phyloP scores from a whole-genome alignment of 2,797 vertebrate species.

The Thunnus albacares region DNA sequence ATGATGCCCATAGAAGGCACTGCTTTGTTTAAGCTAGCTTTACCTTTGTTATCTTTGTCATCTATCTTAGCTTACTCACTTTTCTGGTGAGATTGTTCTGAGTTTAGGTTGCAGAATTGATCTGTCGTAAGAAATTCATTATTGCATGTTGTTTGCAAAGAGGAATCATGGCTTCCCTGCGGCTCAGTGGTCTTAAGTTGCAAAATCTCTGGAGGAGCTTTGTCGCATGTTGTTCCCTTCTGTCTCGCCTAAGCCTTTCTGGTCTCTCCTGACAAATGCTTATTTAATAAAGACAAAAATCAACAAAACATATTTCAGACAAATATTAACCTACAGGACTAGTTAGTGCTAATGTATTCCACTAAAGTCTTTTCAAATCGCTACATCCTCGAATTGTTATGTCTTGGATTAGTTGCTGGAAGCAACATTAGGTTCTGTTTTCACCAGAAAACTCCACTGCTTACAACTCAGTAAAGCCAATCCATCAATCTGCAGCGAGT shows the following conservation, averaged over 20 bases:
- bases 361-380: neutral
- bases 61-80: neutral
- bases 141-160: too few relatives aligned
- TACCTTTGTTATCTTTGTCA: neutral
- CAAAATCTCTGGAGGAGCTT: too few relatives aligned
- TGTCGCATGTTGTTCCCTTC: too few relatives aligned
- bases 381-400: neutral
- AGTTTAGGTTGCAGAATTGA: neutral
- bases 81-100: too few relatives aligned
- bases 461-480: neutral
- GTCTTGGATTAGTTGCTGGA: neutral
- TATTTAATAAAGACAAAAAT: neutral
- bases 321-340: neutral
- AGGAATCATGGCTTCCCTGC: too few relatives aligned
- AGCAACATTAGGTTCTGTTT: constrained; percentile 4
- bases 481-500: too few relatives aligned
- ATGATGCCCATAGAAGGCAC: neutral
- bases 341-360: neutral
- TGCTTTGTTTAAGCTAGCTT: neutral
- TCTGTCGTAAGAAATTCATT: too few relatives aligned
- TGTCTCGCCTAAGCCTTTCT: too few relatives aligned
- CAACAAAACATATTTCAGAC: neutral
- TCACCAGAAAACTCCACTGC: neutral
- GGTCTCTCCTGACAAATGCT: too few relatives aligned
- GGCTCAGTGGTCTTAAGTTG: too few relatives aligned